Base-by-base conservation (phyloP, 2,888 invertebrate genomes). In the Schrankia costaestrigalis region DNA sequence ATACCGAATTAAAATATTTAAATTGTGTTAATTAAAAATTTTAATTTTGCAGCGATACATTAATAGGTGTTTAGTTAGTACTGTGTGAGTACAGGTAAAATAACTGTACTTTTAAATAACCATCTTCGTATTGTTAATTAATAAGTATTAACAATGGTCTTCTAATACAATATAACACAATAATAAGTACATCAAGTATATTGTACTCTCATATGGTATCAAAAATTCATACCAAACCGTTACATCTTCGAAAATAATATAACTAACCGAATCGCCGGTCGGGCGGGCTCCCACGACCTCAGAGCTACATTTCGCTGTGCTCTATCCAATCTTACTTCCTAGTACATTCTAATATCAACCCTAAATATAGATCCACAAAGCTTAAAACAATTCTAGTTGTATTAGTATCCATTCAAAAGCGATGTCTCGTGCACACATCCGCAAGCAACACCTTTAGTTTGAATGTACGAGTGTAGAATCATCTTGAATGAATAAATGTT, bases 291-390 rank as follows among this genome's bases (percentile, higher is more conserved):
- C 84, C 86, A 85, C 85, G 85, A 85, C 85, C 86, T 81, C 72
- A 71, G 64, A 77, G 70, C 69, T 71, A 75, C 78, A 78, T 80
- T 78, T 78, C 66, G 73, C 79, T 69, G 81, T 82, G 84, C 80
- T 72, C 73, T 81, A 84, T 80, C 79, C 79, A 80, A 79, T 73
- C 68, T 75, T 66, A 84, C 85, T 85, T 85, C 85, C 85, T 85
- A 72, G 75, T 83, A 41, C 68, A 65, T 23, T 33, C 53, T 25
- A 74, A 67, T 57, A 52, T 26, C 26, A 46, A 67, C 68, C 61
- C 44, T 77, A 75, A 41, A 13, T 1, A 2, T 12, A 25, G 5
- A 7, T 2, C 1, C n/a, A 48, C 61, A 78, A 44, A 67, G 56
- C 43, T 46, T 44, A 67, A 53, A 70, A 59, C 65, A 30, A 40